phyloP scores from a whole-genome alignment of 30 jellyfish, hydroid and myxozoan genomes.

The Pelagia noctiluca region DNA sequence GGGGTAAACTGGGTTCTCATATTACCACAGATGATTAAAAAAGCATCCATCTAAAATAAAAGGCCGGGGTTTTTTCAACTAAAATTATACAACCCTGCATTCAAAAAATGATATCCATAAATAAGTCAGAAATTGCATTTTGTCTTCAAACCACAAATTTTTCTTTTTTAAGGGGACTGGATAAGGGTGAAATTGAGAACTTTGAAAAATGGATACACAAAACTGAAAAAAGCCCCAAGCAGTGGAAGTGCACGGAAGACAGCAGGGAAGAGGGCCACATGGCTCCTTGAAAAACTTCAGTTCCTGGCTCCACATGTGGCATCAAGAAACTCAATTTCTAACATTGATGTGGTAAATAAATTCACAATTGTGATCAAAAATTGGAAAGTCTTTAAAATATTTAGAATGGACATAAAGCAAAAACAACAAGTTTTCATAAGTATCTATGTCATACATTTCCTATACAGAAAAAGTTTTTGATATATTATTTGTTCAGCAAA shows the following conservation, averaged over 20 bases:
- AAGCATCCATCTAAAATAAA: background rate
- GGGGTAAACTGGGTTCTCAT: conserved; percentile 8
- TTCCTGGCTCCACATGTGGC: conserved; percentile 60
- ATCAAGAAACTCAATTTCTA: conserved; percentile 24
- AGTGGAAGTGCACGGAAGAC: conserved; percentile 50
- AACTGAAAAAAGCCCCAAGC: conserved; percentile 16
- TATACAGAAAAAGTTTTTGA: background rate
- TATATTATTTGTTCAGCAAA: background rate
- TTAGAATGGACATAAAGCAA: background rate
- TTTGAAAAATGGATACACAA: conserved; percentile 28
- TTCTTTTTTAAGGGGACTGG: conserved; percentile 23
- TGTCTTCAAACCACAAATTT: background rate
- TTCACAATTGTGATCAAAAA: background rate
- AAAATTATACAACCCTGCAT: conserved; percentile 5
- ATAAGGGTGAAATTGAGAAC: conserved; percentile 7
- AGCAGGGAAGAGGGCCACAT: conserved; percentile 23
- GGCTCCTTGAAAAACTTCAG: conserved; percentile 28
- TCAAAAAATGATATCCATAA: background rate
- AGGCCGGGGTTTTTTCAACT: conserved; percentile 5
- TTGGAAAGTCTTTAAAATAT: conserved; percentile 1
- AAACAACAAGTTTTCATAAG: background rate
- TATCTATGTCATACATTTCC: conserved; percentile 9
- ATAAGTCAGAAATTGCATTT: background rate
- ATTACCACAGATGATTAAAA: conserved; percentile 1
- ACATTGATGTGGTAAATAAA: conserved; percentile 15